These are phyloP conservation scores for Zaprionus inermis DNA, from an alignment of 1,140 invertebrate genomes.

Conservation along the genomic window DNA sequence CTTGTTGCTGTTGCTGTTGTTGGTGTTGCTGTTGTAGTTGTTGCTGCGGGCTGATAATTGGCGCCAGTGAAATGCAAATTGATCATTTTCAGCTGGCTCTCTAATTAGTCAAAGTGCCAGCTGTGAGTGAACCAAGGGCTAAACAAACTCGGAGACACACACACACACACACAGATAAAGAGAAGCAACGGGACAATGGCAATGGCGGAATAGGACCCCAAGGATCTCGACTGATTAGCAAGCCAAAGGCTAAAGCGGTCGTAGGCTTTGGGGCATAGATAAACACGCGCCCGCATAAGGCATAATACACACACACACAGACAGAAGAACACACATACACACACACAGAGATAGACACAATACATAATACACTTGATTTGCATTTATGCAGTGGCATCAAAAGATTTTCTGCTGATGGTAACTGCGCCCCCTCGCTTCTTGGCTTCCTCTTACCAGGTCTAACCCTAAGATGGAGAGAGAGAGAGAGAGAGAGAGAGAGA, in stretches of 20 bases:
- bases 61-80: constrained; percentile 78
- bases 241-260: constrained; percentile 38
- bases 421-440: background rate
- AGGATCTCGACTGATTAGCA: constrained; percentile 68
- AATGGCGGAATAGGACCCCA: constrained; percentile 11
- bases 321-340: constrained; percentile 2
- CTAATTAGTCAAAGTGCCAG: constrained; percentile 78
- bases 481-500: background rate
- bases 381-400: constrained; percentile 64
- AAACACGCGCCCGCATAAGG: constrained; percentile 66
- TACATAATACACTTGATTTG: constrained; percentile 40
- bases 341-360: constrained; percentile 4
- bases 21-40: constrained; percentile 12
- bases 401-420: constrained; percentile 48
- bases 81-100: constrained; percentile 74
- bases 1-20: constrained; percentile 11
- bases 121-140: constrained; percentile 56
- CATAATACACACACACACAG: constrained; percentile 25
- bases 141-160: constrained; percentile 54
- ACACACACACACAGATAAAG: background rate
- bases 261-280: constrained; percentile 58
- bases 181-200: constrained; percentile 11
- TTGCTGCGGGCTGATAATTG: constrained; percentile 63
- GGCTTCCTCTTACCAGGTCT: background rate
- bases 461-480: background rate